Conservation (phyloP, 2,888 invertebrate species). For the Diabrotica balteata region DNA sequence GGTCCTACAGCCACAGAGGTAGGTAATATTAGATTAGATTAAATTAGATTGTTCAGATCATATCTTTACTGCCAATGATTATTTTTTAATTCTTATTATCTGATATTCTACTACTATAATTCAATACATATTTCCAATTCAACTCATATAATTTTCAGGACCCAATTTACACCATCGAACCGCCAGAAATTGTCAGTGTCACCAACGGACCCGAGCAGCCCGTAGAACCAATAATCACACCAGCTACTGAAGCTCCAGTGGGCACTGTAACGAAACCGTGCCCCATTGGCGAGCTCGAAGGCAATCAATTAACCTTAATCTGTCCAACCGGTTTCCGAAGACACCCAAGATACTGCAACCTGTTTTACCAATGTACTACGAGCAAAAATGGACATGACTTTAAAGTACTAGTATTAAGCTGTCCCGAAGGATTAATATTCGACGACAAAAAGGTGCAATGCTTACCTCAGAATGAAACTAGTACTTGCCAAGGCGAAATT, state of each 20-base stretch:
- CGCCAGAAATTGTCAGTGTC: slow-evolving; percentile 4
- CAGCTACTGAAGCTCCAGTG: slow-evolving; percentile 3
- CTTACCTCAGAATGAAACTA: slow-evolving; percentile 68
- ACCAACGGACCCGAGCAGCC: background rate
- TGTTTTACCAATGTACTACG: slow-evolving; percentile 84
- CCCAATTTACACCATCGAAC: background rate
- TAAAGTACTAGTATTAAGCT: slow-evolving; percentile 77
- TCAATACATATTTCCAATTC: too few species aligned
- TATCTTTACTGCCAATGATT: too few species aligned
- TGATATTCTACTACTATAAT: too few species aligned
- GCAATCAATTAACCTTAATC: slow-evolving; percentile 74
- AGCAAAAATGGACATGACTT: slow-evolving; percentile 69
- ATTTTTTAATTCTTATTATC: too few species aligned
- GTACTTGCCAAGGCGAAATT: slow-evolving; percentile 66
- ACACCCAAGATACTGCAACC: slow-evolving; percentile 82
- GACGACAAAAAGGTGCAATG: slow-evolving; percentile 78
- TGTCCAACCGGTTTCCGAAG: slow-evolving; percentile 85
- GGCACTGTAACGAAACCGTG: slow-evolving; percentile 47
- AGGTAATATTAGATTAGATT: background rate
- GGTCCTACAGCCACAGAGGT: background rate
- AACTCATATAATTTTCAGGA: background rate
- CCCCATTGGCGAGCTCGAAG: slow-evolving; percentile 68
- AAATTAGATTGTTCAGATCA: too few species aligned
- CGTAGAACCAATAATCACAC: too few species aligned
- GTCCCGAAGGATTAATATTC: slow-evolving; percentile 79